Evolutionary conservation across 2,113 vertebrate genomes (phyloP).

Genomic region (Sterrhoptilus dennistouni): DNA sequence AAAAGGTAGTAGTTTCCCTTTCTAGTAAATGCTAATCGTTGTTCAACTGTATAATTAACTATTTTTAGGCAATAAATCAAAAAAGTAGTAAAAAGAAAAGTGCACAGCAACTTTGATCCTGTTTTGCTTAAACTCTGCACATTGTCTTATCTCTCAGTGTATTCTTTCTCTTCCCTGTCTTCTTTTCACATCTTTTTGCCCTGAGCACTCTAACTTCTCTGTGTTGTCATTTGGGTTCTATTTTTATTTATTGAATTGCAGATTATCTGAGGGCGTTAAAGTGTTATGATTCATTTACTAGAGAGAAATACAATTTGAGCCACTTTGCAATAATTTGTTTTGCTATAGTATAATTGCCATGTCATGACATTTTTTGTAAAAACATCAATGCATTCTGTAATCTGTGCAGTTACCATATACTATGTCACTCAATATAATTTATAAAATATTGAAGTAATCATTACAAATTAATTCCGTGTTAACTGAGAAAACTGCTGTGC

Average conservation of each 20-base stretch:
- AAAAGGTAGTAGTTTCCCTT: background rate
- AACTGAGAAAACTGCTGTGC: slow-evolving; percentile 5
- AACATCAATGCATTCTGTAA: slow-evolving; percentile 34
- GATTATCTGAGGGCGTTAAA: slow-evolving; percentile 48
- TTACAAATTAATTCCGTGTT: slow-evolving; percentile 54
- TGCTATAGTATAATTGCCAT: slow-evolving; percentile 28
- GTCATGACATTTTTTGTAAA: slow-evolving; percentile 45
- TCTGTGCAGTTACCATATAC: slow-evolving; percentile 36
- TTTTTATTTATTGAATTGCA: slow-evolving; percentile 48
- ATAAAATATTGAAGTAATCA: slow-evolving; percentile 50
- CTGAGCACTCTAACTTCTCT: background rate
- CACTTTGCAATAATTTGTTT: slow-evolving; percentile 42
- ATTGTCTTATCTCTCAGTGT: background rate
- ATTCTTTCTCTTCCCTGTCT: background rate
- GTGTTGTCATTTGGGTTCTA: slow-evolving; percentile 2
- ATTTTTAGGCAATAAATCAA: slow-evolving; percentile 35
- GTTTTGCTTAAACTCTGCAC: background rate
- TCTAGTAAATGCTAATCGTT: slow-evolving; percentile 17
- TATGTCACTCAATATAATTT: slow-evolving; percentile 60
- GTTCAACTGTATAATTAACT: slow-evolving; percentile 20
- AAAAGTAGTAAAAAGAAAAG: slow-evolving; percentile 30
- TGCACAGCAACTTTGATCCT: background rate
- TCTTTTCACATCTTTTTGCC: background rate
- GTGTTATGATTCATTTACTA: slow-evolving; percentile 53
- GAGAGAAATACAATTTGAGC: slow-evolving; percentile 12